phyloP scores from a whole-genome alignment of 2,113 vertebrate genomes.

The Calyptomena viridis region DNA sequence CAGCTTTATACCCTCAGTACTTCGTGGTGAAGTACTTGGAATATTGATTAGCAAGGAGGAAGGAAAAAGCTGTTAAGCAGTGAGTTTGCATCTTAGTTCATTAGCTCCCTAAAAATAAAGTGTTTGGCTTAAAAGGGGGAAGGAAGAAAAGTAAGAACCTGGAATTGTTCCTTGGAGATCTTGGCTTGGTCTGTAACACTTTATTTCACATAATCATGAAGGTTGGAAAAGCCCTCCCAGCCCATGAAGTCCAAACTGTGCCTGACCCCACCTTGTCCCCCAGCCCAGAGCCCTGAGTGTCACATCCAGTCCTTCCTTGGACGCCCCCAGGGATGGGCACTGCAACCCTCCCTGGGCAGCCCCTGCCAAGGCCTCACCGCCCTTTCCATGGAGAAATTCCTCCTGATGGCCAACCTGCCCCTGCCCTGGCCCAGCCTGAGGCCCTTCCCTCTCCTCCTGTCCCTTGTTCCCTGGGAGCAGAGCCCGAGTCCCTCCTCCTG shows the following conservation, averaged over 20 bases:
- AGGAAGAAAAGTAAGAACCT: background rate
- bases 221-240: too few relatives aligned
- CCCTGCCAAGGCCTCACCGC: fast-evolving
- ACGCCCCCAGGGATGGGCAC: background rate
- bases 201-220: background rate
- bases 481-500: background rate
- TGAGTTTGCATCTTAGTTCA: background rate
- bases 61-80: background rate
- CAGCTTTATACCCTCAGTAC: background rate
- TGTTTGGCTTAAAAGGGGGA: background rate
- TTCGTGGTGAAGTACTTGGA: background rate
- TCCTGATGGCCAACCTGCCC: fast-evolving
- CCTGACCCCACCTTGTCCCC: background rate
- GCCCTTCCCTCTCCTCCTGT: background rate
- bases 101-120: background rate
- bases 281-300: background rate
- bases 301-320: fast-evolving
- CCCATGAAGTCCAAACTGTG: fast-evolving
- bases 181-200: background rate
- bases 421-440: background rate
- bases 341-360: background rate
- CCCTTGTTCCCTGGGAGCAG: background rate
- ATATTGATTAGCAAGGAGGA: background rate
- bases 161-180: background rate
- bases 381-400: background rate